Evolutionary conservation across 2,888 invertebrate genomes (phyloP).

Genomic region (Fabriciana adippe): DNA sequence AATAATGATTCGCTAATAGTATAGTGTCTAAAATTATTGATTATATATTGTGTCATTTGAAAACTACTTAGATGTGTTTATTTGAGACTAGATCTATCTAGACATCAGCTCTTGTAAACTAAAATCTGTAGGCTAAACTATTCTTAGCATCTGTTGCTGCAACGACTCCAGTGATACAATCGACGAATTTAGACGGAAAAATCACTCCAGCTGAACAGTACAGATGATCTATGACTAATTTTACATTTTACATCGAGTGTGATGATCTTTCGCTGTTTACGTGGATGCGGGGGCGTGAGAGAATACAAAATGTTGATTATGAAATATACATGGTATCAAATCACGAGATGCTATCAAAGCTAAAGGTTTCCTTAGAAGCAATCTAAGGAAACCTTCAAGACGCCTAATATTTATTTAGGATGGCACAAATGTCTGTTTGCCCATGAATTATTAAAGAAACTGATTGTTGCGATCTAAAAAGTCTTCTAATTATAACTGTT

Average conservation of each 20-base stretch:
- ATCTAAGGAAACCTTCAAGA: too few species aligned
- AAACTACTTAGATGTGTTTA: neutral
- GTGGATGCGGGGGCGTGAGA: slow-evolving; percentile 10
- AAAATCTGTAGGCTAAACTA: slow-evolving; percentile 42
- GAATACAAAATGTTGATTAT: slow-evolving; percentile 10
- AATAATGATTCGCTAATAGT: too few species aligned
- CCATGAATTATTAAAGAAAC: slow-evolving; percentile 40
- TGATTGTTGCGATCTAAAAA: slow-evolving; percentile 40
- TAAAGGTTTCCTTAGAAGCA: neutral
- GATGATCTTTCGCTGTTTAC: slow-evolving; percentile 13
- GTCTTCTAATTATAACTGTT: slow-evolving; percentile 45
- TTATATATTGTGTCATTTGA: too few species aligned
- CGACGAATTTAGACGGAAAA: slow-evolving; percentile 48
- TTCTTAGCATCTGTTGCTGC: slow-evolving; percentile 41
- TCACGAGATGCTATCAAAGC: neutral
- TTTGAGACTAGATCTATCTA: slow-evolving; percentile 28
- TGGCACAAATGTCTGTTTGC: slow-evolving; percentile 33
- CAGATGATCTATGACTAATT: slow-evolving; percentile 41
- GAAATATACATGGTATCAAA: neutral
- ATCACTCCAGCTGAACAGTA: slow-evolving; percentile 40
- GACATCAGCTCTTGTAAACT: slow-evolving; percentile 35
- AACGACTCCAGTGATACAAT: slow-evolving; percentile 45
- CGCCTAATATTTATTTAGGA: slow-evolving; percentile 1
- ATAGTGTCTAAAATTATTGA: too few species aligned
- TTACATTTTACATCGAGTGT: slow-evolving; percentile 32